phyloP scores from a whole-genome alignment of 2,797 vertebrate species.

The Poeciliopsis turneri region DNA sequence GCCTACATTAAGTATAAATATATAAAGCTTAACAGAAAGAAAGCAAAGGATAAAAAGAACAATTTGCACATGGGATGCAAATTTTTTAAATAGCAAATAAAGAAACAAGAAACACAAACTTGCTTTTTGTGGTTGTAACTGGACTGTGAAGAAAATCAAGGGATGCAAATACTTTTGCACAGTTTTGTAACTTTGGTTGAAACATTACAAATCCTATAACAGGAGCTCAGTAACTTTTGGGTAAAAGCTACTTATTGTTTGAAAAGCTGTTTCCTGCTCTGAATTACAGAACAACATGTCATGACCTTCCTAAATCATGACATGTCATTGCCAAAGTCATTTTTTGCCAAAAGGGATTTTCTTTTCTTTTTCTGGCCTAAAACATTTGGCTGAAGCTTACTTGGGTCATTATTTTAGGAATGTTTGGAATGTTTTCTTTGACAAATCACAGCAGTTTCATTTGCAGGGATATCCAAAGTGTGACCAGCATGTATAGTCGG shows the following conservation, averaged over 20 bases:
- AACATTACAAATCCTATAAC: background rate
- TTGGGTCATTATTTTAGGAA: no score
- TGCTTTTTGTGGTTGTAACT: background rate
- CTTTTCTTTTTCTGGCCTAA: no score
- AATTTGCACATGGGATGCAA: background rate
- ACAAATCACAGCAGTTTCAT: background rate
- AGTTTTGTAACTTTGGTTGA: background rate
- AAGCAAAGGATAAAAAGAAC: background rate
- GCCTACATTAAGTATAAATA: background rate
- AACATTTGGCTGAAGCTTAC: no score
- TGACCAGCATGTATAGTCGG: background rate
- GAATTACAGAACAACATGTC: background rate
- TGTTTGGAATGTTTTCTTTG: background rate
- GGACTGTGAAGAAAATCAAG: background rate
- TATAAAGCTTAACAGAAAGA: background rate
- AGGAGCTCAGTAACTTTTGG: background rate
- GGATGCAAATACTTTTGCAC: background rate
- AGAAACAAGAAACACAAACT: background rate
- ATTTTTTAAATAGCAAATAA: background rate
- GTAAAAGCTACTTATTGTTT: background rate
- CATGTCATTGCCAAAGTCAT: no score
- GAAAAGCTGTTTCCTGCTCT: background rate
- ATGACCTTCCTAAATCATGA: no score
- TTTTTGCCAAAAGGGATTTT: no score
- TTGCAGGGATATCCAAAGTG: background rate